A percentile compares a stretch with the other conserved stretches of the same genome.
These are phyloP conservation scores for Erithacus rubecula DNA, from an alignment of 2,797 vertebrate species.

Conservation along the genomic window DNA sequence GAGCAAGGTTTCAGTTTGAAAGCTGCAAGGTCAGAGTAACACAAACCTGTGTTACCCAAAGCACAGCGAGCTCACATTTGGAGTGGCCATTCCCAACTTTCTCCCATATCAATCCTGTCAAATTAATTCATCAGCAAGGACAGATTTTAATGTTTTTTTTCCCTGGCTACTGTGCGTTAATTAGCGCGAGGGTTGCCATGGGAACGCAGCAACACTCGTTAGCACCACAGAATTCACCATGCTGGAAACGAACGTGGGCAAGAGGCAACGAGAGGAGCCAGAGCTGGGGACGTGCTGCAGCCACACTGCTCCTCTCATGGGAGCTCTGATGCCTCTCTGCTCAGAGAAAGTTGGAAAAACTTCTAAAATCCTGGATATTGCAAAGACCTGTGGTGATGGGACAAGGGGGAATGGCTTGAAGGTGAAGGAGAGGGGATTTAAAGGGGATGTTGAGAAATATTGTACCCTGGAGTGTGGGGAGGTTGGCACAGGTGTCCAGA, in stretches of 20 bases:
- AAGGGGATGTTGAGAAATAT: not conserved
- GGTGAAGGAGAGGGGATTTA: not conserved
- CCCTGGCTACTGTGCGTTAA: not conserved
- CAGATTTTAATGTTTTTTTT: not conserved
- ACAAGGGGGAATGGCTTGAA: too few species aligned
- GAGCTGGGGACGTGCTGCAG: not conserved
- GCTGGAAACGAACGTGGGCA: not conserved
- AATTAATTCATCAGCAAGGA: conserved; percentile 42
- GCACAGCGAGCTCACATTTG: accelerated
- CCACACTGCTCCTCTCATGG: not conserved
- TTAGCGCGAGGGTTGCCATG: not conserved
- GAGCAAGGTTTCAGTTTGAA: not conserved
- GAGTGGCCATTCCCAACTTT: not conserved
- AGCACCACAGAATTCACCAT: not conserved
- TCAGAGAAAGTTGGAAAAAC: not conserved
- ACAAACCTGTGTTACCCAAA: not conserved
- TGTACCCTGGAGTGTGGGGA: accelerated
- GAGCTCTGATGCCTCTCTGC: not conserved
- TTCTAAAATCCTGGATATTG: not conserved
- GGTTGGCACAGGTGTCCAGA: not conserved
- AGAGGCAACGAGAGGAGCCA: not conserved
- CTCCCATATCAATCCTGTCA: not conserved
- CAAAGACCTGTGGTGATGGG: not conserved
- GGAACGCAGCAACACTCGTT: conserved; percentile 5
- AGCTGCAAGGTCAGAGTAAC: not conserved